Evolutionary conservation across 92 coral and sea anemone genomes (phyloP).

Genomic region (Epizoanthus illoricatus): DNA sequence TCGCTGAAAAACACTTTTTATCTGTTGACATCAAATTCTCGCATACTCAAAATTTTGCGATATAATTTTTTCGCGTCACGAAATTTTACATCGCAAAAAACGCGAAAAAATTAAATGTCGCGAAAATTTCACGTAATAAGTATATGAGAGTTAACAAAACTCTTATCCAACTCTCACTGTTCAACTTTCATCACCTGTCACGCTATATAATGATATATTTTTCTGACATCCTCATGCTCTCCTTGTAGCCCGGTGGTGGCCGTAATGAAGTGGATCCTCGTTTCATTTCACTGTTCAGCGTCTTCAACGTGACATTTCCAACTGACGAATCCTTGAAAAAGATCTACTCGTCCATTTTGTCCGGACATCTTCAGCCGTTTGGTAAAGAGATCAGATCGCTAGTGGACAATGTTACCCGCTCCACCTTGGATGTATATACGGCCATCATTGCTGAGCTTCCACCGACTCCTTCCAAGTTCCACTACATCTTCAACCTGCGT

Average conservation of each 20-base stretch:
- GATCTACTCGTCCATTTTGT: slow-evolving; percentile 88
- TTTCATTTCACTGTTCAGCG: slow-evolving; percentile 95
- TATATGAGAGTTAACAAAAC: no score
- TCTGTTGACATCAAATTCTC: no score
- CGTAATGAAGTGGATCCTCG: slow-evolving; percentile 99
- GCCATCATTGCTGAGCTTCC: slow-evolving; percentile 89
- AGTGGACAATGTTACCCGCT: slow-evolving; percentile 70
- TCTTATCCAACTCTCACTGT: no score
- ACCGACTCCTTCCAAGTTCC: slow-evolving; percentile 99
- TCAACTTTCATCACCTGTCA: background rate
- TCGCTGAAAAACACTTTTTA: no score
- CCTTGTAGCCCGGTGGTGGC: slow-evolving; percentile 95
- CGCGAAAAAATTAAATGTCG: no score
- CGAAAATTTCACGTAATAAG: no score
- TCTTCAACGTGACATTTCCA: slow-evolving; percentile 96
- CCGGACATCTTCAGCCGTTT: slow-evolving; percentile 92
- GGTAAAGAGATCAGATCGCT: slow-evolving; percentile 81
- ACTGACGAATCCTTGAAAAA: slow-evolving; percentile 89
- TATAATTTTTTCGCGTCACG: no score
- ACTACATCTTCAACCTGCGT: slow-evolving; percentile 97
- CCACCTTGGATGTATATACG: slow-evolving; percentile 82
- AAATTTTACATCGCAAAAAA: no score
- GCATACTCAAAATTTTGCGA: no score
- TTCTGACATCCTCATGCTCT: background rate
- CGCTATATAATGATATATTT: background rate